Conservation (phyloP, 1,140 invertebrate species). For the Bombyx mori region ASM3026992v2 NC_085119.1:15511001-15511500, state of each 20-base stretch:
- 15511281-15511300: conserved; percentile 13
- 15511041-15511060: background rate
- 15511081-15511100: conserved; percentile 37
- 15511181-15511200: conserved; percentile 37
- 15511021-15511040: too few species aligned
- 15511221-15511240: conserved; percentile 42
- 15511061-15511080: conserved; percentile 18
- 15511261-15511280: conserved; percentile 24
- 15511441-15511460: too few species aligned
- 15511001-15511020: too few species aligned
- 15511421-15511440: too few species aligned
- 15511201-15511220: conserved; percentile 39
- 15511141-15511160: conserved; percentile 43
- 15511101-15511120: conserved; percentile 36
- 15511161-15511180: conserved; percentile 59
- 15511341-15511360: too few species aligned
- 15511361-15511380: too few species aligned
- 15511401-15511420: too few species aligned
- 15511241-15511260: conserved; percentile 27
- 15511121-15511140: conserved; percentile 61
- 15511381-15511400: too few species aligned
- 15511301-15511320: background rate
- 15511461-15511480: too few species aligned
- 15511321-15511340: too few species aligned
- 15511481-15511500: too few species aligned